Conservation (phyloP, 2,888 invertebrate genomes). For the Leucophora obtusa region DNA sequence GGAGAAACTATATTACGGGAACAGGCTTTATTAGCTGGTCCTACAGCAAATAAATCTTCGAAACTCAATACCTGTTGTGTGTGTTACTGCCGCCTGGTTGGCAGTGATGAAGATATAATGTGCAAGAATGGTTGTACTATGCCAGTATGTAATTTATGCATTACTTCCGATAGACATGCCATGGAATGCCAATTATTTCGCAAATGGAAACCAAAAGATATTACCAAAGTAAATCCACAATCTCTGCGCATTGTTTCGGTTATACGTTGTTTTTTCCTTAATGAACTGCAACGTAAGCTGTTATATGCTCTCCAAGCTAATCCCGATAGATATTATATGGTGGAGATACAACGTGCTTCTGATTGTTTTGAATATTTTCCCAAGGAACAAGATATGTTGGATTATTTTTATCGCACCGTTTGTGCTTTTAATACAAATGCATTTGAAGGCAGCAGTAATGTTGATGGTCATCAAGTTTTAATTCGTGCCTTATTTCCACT, state of each 20-base stretch:
- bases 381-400: slow-evolving; percentile 70
- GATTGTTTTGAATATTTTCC: slow-evolving; percentile 76
- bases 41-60: slow-evolving; percentile 80
- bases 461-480: slow-evolving; percentile 75
- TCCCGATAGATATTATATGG: slow-evolving; percentile 72
- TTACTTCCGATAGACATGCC: slow-evolving; percentile 80
- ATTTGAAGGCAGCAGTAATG: slow-evolving; percentile 73
- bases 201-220: slow-evolving; percentile 80
- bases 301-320: slow-evolving; percentile 77
- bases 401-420: slow-evolving; percentile 75
- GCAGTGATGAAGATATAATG: slow-evolving; percentile 71
- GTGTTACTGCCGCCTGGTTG: slow-evolving; percentile 81
- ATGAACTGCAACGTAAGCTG: slow-evolving; percentile 71
- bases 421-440: slow-evolving; percentile 78
- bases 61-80: slow-evolving; percentile 82
- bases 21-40: slow-evolving; percentile 85
- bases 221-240: slow-evolving; percentile 68
- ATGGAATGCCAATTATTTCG: slow-evolving; percentile 83
- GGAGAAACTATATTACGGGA: slow-evolving; percentile 87
- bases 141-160: slow-evolving; percentile 84
- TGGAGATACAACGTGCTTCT: slow-evolving; percentile 72
- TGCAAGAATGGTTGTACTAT: slow-evolving; percentile 84
- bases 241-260: slow-evolving; percentile 74
- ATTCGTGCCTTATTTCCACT: slow-evolving; percentile 84
- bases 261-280: slow-evolving; percentile 75